A percentile compares a stretch with the other conserved stretches of the same genome.
These are phyloP conservation scores for Calliphora vicina DNA, from an alignment of 1,140 invertebrate species.

Conservation along the genomic window DNA sequence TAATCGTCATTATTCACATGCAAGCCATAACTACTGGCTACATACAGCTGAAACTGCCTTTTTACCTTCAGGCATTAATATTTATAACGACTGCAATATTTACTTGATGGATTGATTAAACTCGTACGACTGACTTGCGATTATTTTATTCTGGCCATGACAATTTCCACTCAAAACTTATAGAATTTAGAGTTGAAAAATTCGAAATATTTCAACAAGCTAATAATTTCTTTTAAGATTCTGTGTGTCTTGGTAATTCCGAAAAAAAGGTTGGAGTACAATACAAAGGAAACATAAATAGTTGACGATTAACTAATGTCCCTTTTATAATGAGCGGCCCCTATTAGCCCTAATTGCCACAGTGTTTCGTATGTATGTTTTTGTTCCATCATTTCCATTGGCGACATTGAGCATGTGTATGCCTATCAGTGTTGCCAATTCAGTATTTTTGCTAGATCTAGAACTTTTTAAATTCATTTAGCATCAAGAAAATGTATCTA, in stretches of 20 bases:
- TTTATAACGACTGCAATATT: not conserved
- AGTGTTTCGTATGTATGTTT: not conserved
- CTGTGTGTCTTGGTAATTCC: not conserved
- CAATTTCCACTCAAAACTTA: not conserved
- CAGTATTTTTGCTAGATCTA: no score
- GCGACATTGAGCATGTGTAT: no score
- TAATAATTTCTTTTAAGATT: not conserved
- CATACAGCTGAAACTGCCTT: no score
- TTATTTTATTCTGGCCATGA: not conserved
- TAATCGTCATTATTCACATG: not conserved
- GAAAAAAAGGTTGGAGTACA: no score
- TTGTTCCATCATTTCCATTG: no score
- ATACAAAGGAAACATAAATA: conserved; percentile 30
- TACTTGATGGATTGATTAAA: not conserved
- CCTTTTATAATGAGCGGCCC: not conserved
- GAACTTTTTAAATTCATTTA: no score
- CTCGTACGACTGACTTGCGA: not conserved
- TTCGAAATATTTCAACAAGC: not conserved
- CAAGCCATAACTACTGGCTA: not conserved
- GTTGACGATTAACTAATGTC: conserved; percentile 5
- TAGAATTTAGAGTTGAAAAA: not conserved
- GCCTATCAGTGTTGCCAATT: no score
- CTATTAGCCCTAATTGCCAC: conserved; percentile 6
- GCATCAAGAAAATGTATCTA: no score
- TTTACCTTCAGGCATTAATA: no score